phyloP scores from a whole-genome alignment of 2,797 vertebrate species.

The Paguma larvata region DNA sequence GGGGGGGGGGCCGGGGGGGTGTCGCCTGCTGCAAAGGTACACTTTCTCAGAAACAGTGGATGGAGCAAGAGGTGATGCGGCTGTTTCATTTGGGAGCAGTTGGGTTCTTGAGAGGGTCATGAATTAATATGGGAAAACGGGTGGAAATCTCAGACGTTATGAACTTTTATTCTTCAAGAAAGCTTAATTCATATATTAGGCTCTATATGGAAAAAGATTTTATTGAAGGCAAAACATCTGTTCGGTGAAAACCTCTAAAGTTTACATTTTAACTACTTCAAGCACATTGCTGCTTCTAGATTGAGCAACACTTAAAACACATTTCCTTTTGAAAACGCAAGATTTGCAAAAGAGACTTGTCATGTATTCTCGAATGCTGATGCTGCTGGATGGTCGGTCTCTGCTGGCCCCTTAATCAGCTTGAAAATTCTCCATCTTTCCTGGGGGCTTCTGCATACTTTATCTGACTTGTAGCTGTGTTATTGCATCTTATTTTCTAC shows the following conservation, averaged over 20 bases:
- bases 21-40: not conserved
- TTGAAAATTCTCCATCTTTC: slow-evolving; percentile 14
- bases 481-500: slow-evolving; percentile 2
- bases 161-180: slow-evolving; percentile 32
- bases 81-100: slow-evolving; percentile 3
- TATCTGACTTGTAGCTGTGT: slow-evolving; percentile 15
- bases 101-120: slow-evolving; percentile 33
- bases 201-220: slow-evolving; percentile 56
- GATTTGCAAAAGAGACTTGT: slow-evolving; percentile 65
- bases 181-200: not conserved
- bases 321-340: slow-evolving; percentile 62
- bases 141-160: slow-evolving; percentile 38
- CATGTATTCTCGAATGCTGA: not conserved
- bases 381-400: slow-evolving; percentile 35
- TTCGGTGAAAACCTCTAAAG: slow-evolving; percentile 54
- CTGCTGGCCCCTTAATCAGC: slow-evolving; percentile 42
- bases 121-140: not conserved
- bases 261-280: slow-evolving; percentile 34
- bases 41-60: not conserved
- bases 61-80: not conserved
- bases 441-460: not conserved
- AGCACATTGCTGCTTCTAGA: slow-evolving; percentile 55
- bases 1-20: no score
- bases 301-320: slow-evolving; percentile 64
- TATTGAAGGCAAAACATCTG: slow-evolving; percentile 52